These are phyloP conservation scores for Nematolebias whitei DNA, from an alignment of 2,113 vertebrate species.

Conservation along the genomic window DNA sequence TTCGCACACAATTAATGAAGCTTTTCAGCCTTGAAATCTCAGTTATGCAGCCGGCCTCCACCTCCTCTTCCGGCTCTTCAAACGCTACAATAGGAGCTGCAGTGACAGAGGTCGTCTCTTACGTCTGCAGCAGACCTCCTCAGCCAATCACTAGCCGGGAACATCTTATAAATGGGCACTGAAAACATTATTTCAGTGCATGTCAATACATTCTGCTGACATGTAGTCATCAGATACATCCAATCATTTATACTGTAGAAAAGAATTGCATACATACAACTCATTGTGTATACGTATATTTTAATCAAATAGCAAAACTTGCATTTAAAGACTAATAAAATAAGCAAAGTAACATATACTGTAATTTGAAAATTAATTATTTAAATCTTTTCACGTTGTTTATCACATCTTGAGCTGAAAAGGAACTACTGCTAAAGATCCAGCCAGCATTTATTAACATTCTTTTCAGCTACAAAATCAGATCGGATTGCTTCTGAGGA, in stretches of 20 bases:
- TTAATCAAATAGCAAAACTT: background rate
- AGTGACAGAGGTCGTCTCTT: conserved; percentile 49
- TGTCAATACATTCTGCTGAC: background rate
- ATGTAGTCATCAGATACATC: background rate
- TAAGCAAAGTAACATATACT: background rate
- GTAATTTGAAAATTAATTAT: background rate
- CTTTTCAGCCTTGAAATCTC: conserved; percentile 55
- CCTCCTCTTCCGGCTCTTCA: conserved; percentile 62
- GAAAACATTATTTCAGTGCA: background rate
- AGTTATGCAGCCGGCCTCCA: conserved; percentile 35
- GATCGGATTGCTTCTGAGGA: background rate
- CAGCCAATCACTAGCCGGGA: conserved; percentile 18
- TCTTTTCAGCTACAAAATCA: conserved; percentile 11
- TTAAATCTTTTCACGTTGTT: too few relatives aligned
- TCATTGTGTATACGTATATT: background rate
- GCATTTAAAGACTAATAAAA: background rate
- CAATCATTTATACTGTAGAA: background rate
- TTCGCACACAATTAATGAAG: conserved; percentile 28
- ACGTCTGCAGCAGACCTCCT: conserved; percentile 45
- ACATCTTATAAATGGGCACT: conserved; percentile 30
- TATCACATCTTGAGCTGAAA: too few relatives aligned
- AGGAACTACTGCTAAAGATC: background rate
- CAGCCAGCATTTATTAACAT: too few relatives aligned
- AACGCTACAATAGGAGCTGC: conserved; percentile 32
- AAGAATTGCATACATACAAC: background rate